Evolutionary conservation across 2,888 invertebrate species (phyloP), one percentile per base, ranked within the genome.

Genomic region (Calameuta filiformis): DNA sequence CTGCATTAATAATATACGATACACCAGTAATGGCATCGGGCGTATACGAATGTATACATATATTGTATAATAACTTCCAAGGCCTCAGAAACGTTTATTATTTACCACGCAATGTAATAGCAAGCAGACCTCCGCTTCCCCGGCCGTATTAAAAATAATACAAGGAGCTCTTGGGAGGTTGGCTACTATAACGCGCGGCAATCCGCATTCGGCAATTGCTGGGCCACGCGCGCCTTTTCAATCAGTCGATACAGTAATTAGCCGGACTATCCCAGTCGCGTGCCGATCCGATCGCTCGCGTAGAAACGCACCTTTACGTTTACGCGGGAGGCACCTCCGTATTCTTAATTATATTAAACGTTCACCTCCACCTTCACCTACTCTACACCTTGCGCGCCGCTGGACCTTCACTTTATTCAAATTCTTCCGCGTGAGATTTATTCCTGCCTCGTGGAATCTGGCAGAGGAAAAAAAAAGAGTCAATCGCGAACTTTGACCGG

Each of bases 1-100:
- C 91, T 91, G 91, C 90, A 90, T 91, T 90, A 91, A 91, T 90
- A 91, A 91, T 91, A 91, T 90, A 91, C 90, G 91, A 90, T 90
- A 89, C 40, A 40, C 69, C 69, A 30, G 69, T 78, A 78, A 78
- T 78, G 78, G 78, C 78, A 90, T 90, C 90, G 90, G 88, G 88
- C 89, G 89, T 90, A 89, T 89, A 89, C 88, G 85, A 86, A 88
- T 87, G 86, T 80, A 80, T 81, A 78, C 87, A 89, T 89, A 91
- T 90, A 91, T 91, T 91, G 90, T 91, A 91, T 90, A 91, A 91
- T 91, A 91, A 90, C 90, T 91, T 89, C 89, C 91, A 91, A 91
- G 91, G 91, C 88, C 91, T 91, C 89, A 88, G 90, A 90, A 91
- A 91, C 91, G 90, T 91, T 91, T 90, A 91, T 91, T 91, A 91